Conservation (phyloP, 2,888 invertebrate genomes). For the Frankliniella fusca region DNA sequence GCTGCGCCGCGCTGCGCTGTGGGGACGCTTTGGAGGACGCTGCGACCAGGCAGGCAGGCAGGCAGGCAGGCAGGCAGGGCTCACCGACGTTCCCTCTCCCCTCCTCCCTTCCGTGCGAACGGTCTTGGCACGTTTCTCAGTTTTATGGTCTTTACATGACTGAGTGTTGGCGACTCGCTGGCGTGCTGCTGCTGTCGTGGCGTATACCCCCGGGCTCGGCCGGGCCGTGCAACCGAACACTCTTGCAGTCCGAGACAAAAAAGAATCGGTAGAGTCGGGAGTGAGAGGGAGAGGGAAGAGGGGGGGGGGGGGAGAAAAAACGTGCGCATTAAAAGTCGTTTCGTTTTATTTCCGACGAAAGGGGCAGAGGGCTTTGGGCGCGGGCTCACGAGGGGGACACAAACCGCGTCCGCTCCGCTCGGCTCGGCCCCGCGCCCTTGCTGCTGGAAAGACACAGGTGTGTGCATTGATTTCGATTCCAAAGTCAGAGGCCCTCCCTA, state of each 20-base stretch:
- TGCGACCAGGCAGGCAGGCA: neutral
- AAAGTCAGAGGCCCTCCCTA: neutral
- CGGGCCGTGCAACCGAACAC: neutral
- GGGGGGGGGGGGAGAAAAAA: neutral
- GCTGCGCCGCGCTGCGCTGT: neutral
- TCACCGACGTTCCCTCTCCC: no score
- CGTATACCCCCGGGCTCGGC: neutral
- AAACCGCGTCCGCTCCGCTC: no score
- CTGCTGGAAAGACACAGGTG: neutral
- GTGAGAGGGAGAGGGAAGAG: neutral
- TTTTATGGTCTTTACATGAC: constrained; percentile 16
- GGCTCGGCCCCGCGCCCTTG: neutral
- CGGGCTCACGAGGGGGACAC: no score
- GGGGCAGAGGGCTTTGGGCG: no score
- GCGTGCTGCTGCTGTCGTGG: neutral
- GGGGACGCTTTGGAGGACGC: neutral
- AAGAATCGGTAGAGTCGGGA: neutral
- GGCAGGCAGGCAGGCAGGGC: no score
- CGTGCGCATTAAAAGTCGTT: neutral
- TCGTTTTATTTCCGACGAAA: neutral
- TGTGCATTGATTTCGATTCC: constrained; percentile 20
- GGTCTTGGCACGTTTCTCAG: constrained; percentile 16
- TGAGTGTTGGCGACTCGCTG: neutral
- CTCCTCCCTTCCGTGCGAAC: neutral
- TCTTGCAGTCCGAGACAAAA: no score